Conservation (phyloP, 2,888 invertebrate species). For the Lasioglossum villosulum region DNA sequence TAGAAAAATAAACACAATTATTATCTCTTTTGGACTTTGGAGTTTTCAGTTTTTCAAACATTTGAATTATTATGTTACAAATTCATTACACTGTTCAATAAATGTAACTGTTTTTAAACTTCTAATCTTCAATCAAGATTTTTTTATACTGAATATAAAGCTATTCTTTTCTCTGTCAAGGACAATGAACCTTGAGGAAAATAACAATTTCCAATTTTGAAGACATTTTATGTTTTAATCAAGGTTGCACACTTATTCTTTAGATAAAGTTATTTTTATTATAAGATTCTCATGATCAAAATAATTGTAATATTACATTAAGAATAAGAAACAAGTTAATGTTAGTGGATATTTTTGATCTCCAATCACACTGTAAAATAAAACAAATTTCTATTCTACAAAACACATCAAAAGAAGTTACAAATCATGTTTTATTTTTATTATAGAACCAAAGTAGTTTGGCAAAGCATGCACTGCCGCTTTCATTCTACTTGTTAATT, state of each 20-base stretch:
- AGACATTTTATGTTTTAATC: neutral
- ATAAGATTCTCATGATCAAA: neutral
- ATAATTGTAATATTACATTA: neutral
- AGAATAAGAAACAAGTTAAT: neutral
- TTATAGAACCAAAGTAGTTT: neutral
- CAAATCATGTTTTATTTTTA: neutral
- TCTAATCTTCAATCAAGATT: neutral
- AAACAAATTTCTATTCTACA: neutral
- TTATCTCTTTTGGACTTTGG: neutral
- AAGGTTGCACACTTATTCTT: neutral
- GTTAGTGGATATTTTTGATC: neutral
- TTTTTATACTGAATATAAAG: neutral
- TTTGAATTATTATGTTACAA: neutral
- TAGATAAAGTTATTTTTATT: neutral
- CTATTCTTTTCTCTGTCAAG: neutral
- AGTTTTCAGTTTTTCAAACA: neutral
- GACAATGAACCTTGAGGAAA: neutral
- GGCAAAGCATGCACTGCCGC: neutral
- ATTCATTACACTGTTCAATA: neutral
- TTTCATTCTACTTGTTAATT: neutral
- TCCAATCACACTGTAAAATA: neutral
- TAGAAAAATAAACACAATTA: conserved; percentile 27
- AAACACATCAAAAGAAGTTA: neutral
- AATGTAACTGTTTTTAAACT: neutral
- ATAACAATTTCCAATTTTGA: neutral